A percentile compares a stretch with the other conserved stretches of the same genome.
Conservation (phyloP, 2,888 invertebrate genomes). For the Keiferia lycopersicella region DNA sequence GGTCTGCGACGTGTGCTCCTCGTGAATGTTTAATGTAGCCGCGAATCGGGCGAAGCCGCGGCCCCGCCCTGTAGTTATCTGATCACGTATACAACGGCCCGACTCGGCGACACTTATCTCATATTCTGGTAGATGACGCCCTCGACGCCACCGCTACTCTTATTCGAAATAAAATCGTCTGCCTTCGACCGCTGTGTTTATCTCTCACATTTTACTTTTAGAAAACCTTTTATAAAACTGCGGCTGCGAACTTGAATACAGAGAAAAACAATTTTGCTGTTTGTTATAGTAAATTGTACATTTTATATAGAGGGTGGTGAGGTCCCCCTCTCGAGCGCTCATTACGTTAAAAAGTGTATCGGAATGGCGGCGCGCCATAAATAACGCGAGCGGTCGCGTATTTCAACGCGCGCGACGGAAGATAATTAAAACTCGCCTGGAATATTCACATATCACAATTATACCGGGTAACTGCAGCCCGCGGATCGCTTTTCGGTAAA, state of each 20-base stretch:
- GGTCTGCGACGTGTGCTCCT: conserved; percentile 59
- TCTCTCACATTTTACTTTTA: conserved; percentile 26
- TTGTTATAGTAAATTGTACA: not conserved
- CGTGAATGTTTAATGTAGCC: conserved; percentile 74
- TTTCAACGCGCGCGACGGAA: conserved; percentile 77
- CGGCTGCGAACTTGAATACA: not conserved
- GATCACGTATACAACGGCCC: conserved; percentile 53
- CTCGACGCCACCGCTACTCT: conserved; percentile 58
- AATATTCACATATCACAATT: conserved; percentile 81
- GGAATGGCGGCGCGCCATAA: conserved; percentile 76
- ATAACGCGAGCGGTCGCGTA: conserved; percentile 81
- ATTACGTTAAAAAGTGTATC: conserved; percentile 81
- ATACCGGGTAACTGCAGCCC: conserved; percentile 69
- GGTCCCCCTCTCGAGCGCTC: conserved; percentile 52
- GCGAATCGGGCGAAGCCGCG: conserved; percentile 56
- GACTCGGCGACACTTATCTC: conserved; percentile 60
- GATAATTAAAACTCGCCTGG: conserved; percentile 81
- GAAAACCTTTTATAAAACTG: not conserved
- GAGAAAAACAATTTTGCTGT: too few species aligned
- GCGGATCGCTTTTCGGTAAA: conserved; percentile 62
- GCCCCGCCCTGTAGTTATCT: conserved; percentile 45
- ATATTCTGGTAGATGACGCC: conserved; percentile 70
- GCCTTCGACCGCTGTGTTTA: conserved; percentile 38
- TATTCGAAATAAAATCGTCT: conserved; percentile 49
- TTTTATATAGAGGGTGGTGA: conserved; percentile 40